Conservation (phyloP, 1,140 invertebrate species). For the Leptinotarsa undecemlineata region DNA sequence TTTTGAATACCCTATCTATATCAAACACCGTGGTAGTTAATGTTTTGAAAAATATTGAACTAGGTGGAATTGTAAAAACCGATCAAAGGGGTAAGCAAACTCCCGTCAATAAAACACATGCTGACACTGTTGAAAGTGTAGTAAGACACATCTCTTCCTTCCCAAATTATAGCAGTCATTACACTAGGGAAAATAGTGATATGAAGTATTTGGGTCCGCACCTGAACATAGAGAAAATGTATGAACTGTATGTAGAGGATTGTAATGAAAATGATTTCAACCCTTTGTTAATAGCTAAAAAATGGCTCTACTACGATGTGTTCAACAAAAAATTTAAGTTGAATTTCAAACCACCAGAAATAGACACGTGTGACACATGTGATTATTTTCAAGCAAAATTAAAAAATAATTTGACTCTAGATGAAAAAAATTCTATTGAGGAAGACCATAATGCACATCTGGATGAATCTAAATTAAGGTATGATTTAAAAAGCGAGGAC, state of each 20-base stretch:
- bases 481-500: constrained; percentile 14
- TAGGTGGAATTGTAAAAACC: constrained; percentile 3
- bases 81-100: constrained; percentile 13
- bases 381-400: constrained; percentile 8
- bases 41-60: constrained; percentile 17
- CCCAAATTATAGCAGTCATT: constrained; percentile 12
- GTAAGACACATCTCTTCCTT: constrained; percentile 9
- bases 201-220: constrained; percentile 12
- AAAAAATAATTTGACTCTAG: constrained; percentile 18
- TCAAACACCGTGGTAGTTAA: constrained; percentile 20
- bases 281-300: constrained; percentile 14
- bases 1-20: constrained; percentile 24
- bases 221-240: constrained; percentile 15
- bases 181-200: constrained; percentile 2
- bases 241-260: constrained; percentile 21
- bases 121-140: constrained; percentile 9
- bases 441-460: constrained; percentile 12
- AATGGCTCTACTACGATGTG: constrained; percentile 17
- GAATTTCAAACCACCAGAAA: constrained; percentile 16
- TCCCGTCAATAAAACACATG: constrained; percentile 7
- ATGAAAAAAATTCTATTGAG: constrained; percentile 14
- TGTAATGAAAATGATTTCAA: constrained; percentile 12
- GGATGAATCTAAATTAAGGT: constrained; percentile 17
- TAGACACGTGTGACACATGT: constrained; percentile 19
- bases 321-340: constrained; percentile 21